Percentiles rank a stretch among this genome's conserved stretches.
Conservation (phyloP, 2,797 vertebrate species). For the Intellagama lesueurii region DNA sequence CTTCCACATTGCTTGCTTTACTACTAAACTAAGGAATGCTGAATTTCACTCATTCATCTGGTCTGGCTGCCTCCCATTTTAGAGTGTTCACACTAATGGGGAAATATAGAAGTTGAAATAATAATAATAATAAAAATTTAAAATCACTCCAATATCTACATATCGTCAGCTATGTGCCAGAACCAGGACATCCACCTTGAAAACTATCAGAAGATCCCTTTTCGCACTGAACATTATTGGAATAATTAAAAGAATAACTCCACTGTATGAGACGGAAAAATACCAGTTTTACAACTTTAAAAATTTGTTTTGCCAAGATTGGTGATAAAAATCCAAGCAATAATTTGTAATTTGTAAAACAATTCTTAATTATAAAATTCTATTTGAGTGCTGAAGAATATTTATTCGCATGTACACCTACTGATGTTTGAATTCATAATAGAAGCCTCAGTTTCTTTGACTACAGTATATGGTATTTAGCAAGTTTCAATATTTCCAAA, state of each 20-base stretch:
- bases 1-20: not conserved
- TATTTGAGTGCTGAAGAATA: not conserved
- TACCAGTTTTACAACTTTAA: not conserved
- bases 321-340: not conserved
- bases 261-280: not conserved
- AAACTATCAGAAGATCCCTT: not conserved
- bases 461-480: not conserved
- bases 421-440: not conserved
- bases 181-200: not conserved
- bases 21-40: not conserved
- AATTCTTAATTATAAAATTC: not conserved
- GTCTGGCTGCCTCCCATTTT: not conserved
- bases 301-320: not conserved
- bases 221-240: no score
- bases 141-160: not conserved
- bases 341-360: not conserved
- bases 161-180: not conserved
- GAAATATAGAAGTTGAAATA: no score
- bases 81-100: not conserved
- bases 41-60: not conserved
- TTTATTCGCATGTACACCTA: not conserved
- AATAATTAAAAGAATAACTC: not conserved
- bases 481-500: slow-evolving; percentile 4
- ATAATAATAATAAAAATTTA: not conserved
- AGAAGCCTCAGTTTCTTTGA: not conserved